Conservation (phyloP, 2,113 vertebrate species). For the Pollachius pollachius region DNA sequence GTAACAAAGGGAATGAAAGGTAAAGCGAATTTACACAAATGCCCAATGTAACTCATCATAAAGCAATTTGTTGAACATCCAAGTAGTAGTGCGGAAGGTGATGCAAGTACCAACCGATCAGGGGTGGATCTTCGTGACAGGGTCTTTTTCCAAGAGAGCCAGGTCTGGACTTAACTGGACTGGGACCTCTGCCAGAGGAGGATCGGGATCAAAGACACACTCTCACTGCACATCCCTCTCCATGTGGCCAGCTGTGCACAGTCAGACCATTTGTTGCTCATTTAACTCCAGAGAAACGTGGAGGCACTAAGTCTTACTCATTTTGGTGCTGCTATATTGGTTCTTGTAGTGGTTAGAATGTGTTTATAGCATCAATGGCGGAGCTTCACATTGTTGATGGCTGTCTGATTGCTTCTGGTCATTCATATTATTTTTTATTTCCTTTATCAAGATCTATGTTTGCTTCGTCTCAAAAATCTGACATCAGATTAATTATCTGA, state of each 20-base stretch:
- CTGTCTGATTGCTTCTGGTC: too few species aligned
- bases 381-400: too few species aligned
- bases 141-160: not conserved
- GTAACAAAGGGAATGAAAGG: too few species aligned
- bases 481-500: too few species aligned
- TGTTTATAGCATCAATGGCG: too few species aligned
- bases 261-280: conserved; percentile 49
- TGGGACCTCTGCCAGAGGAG: conserved; percentile 29
- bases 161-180: conserved; percentile 7
- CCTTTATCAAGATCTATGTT: too few species aligned
- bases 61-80: too few species aligned
- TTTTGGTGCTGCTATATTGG: not conserved
- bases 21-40: too few species aligned
- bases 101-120: not conserved
- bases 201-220: conserved; percentile 41
- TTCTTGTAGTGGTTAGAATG: conserved; percentile 7
- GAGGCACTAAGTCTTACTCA: not conserved
- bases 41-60: too few species aligned
- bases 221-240: conserved; percentile 38
- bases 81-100: not conserved
- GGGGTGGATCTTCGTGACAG: conserved; percentile 6
- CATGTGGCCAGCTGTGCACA: conserved; percentile 21
- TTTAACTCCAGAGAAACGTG: conserved; percentile 37
- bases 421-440: too few species aligned
- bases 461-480: too few species aligned